phyloP scores from a whole-genome alignment of 1,140 invertebrate species.

The Cydia amplana region DNA sequence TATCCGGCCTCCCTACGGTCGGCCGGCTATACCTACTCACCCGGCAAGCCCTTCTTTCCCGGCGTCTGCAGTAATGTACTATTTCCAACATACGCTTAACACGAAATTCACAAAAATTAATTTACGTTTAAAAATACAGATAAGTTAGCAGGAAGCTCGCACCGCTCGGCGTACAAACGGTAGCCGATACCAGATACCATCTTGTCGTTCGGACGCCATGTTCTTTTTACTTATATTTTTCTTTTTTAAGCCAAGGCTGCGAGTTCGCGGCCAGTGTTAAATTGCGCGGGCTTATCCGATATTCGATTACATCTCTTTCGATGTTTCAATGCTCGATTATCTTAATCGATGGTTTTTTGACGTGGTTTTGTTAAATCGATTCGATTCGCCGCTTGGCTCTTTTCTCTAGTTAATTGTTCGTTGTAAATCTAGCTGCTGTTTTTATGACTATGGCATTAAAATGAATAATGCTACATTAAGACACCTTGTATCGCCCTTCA shows the following conservation, averaged over 20 bases:
- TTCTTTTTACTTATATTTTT: conserved; percentile 20
- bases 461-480: too few relatives aligned
- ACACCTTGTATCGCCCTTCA: neutral
- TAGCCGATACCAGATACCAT: conserved; percentile 26
- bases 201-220: conserved; percentile 11
- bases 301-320: conserved; percentile 21
- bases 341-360: conserved; percentile 10
- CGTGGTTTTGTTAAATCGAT: neutral
- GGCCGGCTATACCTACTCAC: too few relatives aligned
- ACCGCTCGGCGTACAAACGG: neutral
- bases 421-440: neutral
- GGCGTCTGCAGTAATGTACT: too few relatives aligned
- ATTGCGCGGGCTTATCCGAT: conserved; percentile 22
- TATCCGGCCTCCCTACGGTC: too few relatives aligned
- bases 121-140: neutral
- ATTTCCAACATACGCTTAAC: too few relatives aligned
- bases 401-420: neutral
- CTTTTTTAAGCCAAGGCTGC: conserved; percentile 8
- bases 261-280: conserved; percentile 28
- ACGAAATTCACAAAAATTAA: neutral
- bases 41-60: too few relatives aligned
- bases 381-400: neutral
- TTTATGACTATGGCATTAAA: neutral
- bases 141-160: neutral
- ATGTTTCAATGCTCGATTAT: conserved; percentile 8